Conservation (phyloP, 2,113 vertebrate genomes). For the Pedionomus torquatus region DNA sequence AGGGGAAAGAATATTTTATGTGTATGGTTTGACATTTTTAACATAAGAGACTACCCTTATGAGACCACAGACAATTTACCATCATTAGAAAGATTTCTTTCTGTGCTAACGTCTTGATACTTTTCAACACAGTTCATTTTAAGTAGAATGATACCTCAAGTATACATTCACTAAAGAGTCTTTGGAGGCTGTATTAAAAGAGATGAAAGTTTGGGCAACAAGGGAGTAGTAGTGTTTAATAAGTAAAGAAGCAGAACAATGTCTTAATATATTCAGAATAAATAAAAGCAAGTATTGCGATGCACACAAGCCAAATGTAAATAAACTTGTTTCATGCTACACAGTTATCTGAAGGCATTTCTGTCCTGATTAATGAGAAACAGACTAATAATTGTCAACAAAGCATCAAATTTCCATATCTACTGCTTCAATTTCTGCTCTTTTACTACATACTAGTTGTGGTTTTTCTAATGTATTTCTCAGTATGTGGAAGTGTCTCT, state of each 20-base stretch:
- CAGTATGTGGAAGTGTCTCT: neutral
- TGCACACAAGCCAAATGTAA: neutral
- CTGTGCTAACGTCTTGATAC: constrained; percentile 43
- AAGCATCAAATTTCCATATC: neutral
- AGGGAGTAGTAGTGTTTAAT: constrained; percentile 10
- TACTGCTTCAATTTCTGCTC: neutral
- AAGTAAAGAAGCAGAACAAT: constrained; percentile 26
- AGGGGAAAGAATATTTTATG: constrained; percentile 63
- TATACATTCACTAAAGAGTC: constrained; percentile 60
- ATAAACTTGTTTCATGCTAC: neutral
- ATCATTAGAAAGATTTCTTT: constrained; percentile 67
- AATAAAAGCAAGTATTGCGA: constrained; percentile 1
- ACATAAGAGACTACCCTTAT: constrained; percentile 56
- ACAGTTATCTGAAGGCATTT: neutral
- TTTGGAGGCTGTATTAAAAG: constrained; percentile 62
- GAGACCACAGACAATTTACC: constrained; percentile 62
- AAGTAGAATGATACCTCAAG: constrained; percentile 62
- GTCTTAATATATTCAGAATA: constrained; percentile 17
- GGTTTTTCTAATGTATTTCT: neutral
- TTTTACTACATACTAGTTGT: neutral
- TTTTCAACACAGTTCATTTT: constrained; percentile 67
- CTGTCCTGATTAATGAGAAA: neutral
- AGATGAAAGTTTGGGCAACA: constrained; percentile 6
- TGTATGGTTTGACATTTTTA: constrained; percentile 70
- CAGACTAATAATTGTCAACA: neutral